Evolutionary conservation across 2,888 invertebrate genomes (phyloP).

Genomic region (Calliopum simillimum): DNA sequence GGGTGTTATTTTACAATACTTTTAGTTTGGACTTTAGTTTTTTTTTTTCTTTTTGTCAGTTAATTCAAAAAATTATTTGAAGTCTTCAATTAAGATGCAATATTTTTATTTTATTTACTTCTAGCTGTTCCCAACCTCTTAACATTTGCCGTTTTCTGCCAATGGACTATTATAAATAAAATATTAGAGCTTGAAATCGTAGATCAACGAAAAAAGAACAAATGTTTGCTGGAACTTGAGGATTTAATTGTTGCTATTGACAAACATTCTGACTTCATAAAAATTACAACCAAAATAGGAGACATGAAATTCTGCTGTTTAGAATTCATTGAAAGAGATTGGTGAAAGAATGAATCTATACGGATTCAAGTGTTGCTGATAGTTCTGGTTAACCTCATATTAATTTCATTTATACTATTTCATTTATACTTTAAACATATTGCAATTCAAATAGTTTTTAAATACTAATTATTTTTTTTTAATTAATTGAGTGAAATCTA

Average conservation of each 20-base stretch:
- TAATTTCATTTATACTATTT: constrained; percentile 64
- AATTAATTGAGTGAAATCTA: constrained; percentile 54
- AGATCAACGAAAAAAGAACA: constrained; percentile 54
- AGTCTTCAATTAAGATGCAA: too few relatives aligned
- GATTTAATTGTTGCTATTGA: constrained; percentile 90
- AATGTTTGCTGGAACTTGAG: constrained; percentile 74
- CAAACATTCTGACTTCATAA: constrained; percentile 84
- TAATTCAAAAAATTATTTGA: too few relatives aligned
- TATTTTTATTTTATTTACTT: constrained; percentile 6
- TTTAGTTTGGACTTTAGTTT: too few relatives aligned
- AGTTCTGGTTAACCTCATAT: constrained; percentile 58
- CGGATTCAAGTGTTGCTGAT: constrained; percentile 72
- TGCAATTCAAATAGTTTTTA: constrained; percentile 54
- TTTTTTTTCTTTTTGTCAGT: too few relatives aligned
- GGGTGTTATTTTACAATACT: too few relatives aligned
- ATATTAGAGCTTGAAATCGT: constrained; percentile 72
- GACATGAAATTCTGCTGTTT: constrained; percentile 79
- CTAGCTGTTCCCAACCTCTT: constrained; percentile 37
- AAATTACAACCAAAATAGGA: constrained; percentile 85
- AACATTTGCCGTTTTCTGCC: constrained; percentile 81
- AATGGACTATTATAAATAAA: constrained; percentile 89
- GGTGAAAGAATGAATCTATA: constrained; percentile 71
- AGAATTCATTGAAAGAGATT: constrained; percentile 65
- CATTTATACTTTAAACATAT: constrained; percentile 78
- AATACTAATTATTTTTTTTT: constrained; percentile 3